Conservation (phyloP, 2,113 vertebrate species). For the Macrotis lagotis region DNA sequence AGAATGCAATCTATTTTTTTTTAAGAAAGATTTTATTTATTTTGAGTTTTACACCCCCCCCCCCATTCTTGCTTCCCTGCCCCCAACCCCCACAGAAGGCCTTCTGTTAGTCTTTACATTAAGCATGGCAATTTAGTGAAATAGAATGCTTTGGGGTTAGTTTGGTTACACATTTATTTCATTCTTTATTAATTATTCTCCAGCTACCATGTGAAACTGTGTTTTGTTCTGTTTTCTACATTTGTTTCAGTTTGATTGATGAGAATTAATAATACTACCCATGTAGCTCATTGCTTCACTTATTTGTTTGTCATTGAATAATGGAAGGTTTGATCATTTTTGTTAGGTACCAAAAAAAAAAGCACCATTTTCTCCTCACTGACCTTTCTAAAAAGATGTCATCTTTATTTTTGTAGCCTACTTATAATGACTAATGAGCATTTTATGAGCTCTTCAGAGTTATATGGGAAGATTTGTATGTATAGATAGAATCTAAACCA, state of each 20-base stretch:
- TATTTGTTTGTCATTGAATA: neutral
- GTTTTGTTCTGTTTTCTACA: constrained; percentile 21
- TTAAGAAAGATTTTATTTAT: too few relatives aligned
- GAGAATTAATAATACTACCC: neutral
- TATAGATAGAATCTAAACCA: constrained; percentile 4
- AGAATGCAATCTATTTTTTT: too few relatives aligned
- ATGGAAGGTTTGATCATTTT: neutral
- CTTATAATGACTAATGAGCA: neutral
- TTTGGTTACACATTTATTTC: neutral
- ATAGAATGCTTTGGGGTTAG: neutral
- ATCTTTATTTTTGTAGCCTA: constrained; percentile 27
- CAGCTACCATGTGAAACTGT: constrained; percentile 1
- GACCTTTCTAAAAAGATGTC: neutral
- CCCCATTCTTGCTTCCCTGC: too few relatives aligned
- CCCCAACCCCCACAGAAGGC: too few relatives aligned
- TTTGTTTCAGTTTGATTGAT: neutral
- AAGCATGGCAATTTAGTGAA: neutral
- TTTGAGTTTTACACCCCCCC: too few relatives aligned
- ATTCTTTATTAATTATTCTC: constrained; percentile 5
- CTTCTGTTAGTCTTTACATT: too few relatives aligned
- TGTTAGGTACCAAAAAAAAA: neutral
- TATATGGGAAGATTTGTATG: neutral
- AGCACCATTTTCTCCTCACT: constrained; percentile 1
- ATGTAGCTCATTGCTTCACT: neutral
- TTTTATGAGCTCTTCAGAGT: neutral